A percentile compares a stretch with the other conserved stretches of the same genome.
Conservation (phyloP, 2,797 vertebrate genomes). For the Neosalanx taihuensis region DNA sequence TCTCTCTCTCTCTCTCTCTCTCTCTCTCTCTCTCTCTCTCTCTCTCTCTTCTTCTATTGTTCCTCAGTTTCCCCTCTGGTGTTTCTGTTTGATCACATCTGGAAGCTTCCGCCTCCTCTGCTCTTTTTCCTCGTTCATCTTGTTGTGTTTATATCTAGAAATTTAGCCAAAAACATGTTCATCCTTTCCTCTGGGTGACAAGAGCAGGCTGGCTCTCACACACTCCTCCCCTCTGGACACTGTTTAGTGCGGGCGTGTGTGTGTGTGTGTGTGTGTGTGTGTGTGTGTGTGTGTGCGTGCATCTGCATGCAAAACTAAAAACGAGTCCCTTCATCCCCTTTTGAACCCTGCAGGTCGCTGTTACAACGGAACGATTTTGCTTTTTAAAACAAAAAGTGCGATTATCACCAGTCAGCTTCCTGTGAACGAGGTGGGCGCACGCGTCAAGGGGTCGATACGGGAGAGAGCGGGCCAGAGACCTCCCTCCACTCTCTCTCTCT, state of each 20-base stretch:
- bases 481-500: conserved; percentile 23
- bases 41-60: not conserved
- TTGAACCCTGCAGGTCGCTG: too few relatives aligned
- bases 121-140: not conserved
- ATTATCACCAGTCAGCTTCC: conserved; percentile 19
- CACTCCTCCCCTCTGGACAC: conserved; percentile 8
- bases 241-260: conserved; percentile 1
- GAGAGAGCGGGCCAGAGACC: not conserved
- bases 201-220: conserved; percentile 48
- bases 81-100: not conserved
- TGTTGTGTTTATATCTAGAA: conserved; percentile 45
- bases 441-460: not conserved
- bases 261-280: conserved; percentile 7
- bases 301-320: not conserved
- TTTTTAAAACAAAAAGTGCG: conserved; percentile 15
- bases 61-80: not conserved
- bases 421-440: not conserved
- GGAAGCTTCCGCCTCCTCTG: not conserved
- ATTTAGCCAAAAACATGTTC: conserved; percentile 55
- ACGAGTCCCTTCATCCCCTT: too few relatives aligned
- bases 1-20: too few relatives aligned
- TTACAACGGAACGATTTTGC: not conserved
- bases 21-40: not conserved
- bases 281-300: not conserved
- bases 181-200: conserved; percentile 62